Evolutionary conservation across 1,140 invertebrate species (phyloP), one percentile per base, ranked within the genome.

Genomic region (Odontomachus brunneus): DNA sequence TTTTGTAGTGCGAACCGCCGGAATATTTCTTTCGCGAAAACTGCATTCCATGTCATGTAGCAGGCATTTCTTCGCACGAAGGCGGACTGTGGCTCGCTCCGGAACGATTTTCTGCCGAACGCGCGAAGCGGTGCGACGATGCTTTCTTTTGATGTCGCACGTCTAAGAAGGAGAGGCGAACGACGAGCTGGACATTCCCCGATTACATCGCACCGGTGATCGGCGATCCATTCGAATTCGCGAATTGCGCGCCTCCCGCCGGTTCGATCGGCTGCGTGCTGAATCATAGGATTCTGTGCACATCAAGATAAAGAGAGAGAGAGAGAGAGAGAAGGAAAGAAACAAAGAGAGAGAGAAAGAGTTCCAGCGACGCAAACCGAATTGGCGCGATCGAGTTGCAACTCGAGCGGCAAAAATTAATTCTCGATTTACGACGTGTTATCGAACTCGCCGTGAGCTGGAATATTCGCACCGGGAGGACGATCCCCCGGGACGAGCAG

Each of bases 181-280:
- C 57, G 38, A 73, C n/a, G n/a, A n/a, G n/a, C n/a, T n/a, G n/a
- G n/a, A n/a, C n/a, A n/a, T n/a, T n/a, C n/a, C n/a, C n/a, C n/a
- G n/a, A n/a, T n/a, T n/a, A n/a, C n/a, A n/a, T n/a, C n/a, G n/a
- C n/a, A n/a, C n/a, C n/a, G n/a, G n/a, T n/a, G n/a, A n/a, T n/a
- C n/a, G n/a, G n/a, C n/a, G n/a, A n/a, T n/a, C n/a, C n/a, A 12
- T 69, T 80, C 65, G 51, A 80, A 80, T 57, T 71, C 1, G n/a
- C 33, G 14, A 55, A 44, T 44, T 51, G 29, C 75, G 75, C 75
- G 75, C 51, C 48, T 62, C 29, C 5, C 69, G 65, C 9, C 51
- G 72, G 12, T 26, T 75, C 24, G 62, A 67, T 38, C 74, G 29
- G 5, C 62, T 15, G 38, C 38, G 38, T 7, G 48, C 49, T 22